A percentile compares a stretch with the other conserved stretches of the same genome.
These are phyloP conservation scores for Desmodus rotundus DNA, from an alignment of 2,113 vertebrate genomes.

Conservation along the genomic window DNA sequence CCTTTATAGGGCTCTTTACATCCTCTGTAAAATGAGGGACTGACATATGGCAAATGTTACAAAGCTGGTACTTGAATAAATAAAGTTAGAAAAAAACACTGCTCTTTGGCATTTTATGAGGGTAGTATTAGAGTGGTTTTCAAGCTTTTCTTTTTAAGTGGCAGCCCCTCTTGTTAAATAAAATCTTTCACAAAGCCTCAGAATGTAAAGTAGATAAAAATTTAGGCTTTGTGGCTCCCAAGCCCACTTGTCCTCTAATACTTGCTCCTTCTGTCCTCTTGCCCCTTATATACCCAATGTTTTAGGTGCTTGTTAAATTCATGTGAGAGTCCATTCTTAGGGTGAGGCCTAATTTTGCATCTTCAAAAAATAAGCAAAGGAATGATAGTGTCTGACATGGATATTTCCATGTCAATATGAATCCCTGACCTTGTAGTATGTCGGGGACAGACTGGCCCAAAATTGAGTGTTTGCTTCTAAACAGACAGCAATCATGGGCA, in stretches of 20 bases:
- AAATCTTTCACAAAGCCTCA: background rate
- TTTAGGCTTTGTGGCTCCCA: background rate
- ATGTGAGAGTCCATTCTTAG: background rate
- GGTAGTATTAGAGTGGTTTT: background rate
- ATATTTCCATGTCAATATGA: background rate
- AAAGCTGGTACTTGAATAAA: background rate
- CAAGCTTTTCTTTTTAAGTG: background rate
- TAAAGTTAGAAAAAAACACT: background rate
- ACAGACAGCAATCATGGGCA: background rate
- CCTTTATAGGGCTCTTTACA: background rate
- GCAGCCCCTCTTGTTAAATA: background rate
- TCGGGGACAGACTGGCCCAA: background rate
- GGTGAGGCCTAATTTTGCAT: background rate
- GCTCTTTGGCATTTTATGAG: background rate
- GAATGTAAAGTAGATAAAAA: background rate
- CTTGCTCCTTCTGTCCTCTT: background rate
- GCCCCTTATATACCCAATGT: background rate
- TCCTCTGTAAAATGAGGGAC: background rate
- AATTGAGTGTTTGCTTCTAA: background rate
- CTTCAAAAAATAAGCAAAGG: background rate
- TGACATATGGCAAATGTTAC: background rate
- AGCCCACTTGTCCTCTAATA: background rate
- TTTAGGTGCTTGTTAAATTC: background rate
- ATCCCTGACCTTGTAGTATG: background rate
- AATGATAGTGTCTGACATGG: background rate